Evolutionary conservation across 2,797 vertebrate genomes (phyloP), one percentile per base, ranked within the genome.

Genomic region (Brotula barbata): DNA sequence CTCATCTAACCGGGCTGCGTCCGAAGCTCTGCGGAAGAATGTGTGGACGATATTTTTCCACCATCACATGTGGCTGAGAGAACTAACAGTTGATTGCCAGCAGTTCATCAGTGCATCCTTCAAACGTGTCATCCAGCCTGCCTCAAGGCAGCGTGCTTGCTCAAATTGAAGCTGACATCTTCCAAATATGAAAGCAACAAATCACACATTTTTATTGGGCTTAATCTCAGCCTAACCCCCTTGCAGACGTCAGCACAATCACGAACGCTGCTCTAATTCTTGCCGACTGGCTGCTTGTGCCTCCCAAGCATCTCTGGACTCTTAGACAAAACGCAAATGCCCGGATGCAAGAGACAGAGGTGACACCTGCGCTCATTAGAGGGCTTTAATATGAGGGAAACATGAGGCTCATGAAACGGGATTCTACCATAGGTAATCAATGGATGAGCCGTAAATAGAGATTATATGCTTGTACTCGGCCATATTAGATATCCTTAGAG

Each of bases 101-200:
- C 86, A 87, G 89, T 92, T 92, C 88, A 91, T 92, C 88, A 90
- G 89, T 77, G 86, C 86, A 85, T 92, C 89, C 86, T 76, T 88
- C 83, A 86, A 84, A 85, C 84, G 84, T 89, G 90, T 91, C 90
- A 90, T 79, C 73, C 76, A 59, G 78, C 73, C 76, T 56, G 82
- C 89, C 78, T 86, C 53, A 19, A 76, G 88, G 89, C 86, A 75
- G 73, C 41, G 50, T 75, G 85, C 82, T 83, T 73, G 81, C 89
- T 91, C 83, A 88, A 89, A 92, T 90, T 87, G 86, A 85, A 91
- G 89, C 87, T 91, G 92, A 92, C 90, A 88, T 84, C 84, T 77
- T 84, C 89, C 88, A 92, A 92, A 92, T 92, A 90, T 90, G 90
- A 92, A 91, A 89, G 91, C 89, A 89, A 91, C 90, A 90, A 90